Evolutionary conservation across 2,113 vertebrate species (phyloP), one percentile per base, ranked within the genome.

Genomic region (Pelobates fuscus): DNA sequence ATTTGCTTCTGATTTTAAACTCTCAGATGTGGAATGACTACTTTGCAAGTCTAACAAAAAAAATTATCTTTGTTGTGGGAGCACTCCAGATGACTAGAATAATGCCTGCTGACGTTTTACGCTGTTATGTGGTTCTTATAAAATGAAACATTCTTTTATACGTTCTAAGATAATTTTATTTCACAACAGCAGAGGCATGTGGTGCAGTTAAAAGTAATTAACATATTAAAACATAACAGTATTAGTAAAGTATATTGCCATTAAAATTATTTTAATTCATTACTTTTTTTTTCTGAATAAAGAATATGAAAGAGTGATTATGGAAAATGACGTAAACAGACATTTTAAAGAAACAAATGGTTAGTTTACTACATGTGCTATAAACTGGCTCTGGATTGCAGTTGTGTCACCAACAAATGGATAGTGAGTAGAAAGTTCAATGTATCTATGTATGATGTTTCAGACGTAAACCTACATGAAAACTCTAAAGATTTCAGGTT

Each of bases 71-170:
- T 61, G 41, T 12, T 61, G 17, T 60, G 20, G 41, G n/a, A 49
- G n/a, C 15, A 46, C 49, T 65, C 27, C 46, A 71, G 69, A 60
- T 44, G 18, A 46, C 18, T 61, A 3, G 18, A 61, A 61, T 61
- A 23, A 58, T 26, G 23, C 21, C 52, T 55, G 21, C 52, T 55
- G 52, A 2, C 21, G 52, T 21, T 55, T 55, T 21, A 8, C 27
- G 54, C 23, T 43, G 20, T 61, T 24, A 23, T 71, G 68, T 61
- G 55, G 55, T 21, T 61, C 58, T 17, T 43, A 60, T 43, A 20
- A 60, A 61, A 71, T 61, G 7, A 61, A 70, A 44, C 18, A 44
- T 71, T 15, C 23, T 61, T 46, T 59, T 23, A 20, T 61, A 18
- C n/a, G 12, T 18, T 17, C 14, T 12, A 68, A 20, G 1, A 30